Evolutionary conservation across 2,797 vertebrate genomes (phyloP).

Genomic region (Scleropages formosus): DNA sequence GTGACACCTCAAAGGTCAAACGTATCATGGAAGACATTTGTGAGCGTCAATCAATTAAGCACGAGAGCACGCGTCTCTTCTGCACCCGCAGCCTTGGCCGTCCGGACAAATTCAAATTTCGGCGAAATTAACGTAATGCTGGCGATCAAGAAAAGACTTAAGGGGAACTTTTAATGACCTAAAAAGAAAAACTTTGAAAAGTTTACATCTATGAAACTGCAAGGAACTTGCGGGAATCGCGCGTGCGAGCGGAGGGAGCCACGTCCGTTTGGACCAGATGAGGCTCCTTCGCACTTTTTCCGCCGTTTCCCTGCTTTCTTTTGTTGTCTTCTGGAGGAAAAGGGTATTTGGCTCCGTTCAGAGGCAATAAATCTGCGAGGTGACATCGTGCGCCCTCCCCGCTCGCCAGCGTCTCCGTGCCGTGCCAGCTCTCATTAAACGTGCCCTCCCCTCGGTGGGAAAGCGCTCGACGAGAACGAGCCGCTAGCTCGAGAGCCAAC

Average conservation of each 20-base stretch:
- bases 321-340: constrained; percentile 35
- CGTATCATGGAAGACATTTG: constrained; percentile 58
- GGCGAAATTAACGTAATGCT: neutral
- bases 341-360: constrained; percentile 44
- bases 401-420: constrained; percentile 53
- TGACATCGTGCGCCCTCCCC: constrained; percentile 64
- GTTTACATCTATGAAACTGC: neutral
- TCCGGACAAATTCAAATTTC: too few species aligned
- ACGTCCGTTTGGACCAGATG: neutral
- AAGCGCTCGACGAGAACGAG: constrained; percentile 74
- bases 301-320: neutral
- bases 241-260: too few species aligned
- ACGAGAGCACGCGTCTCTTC: constrained; percentile 46
- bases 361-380: constrained; percentile 72
- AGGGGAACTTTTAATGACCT: neutral
- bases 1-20: constrained; percentile 71
- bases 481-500: constrained; percentile 74
- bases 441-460: constrained; percentile 61
- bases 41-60: constrained; percentile 57
- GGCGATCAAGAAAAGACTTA: neutral
- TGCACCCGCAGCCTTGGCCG: too few species aligned
- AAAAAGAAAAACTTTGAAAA: neutral
- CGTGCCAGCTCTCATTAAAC: constrained; percentile 73
- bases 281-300: neutral
- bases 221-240: too few species aligned